Evolutionary conservation across 2,888 invertebrate genomes (phyloP).

Genomic region (Drosophila fungiperda): DNA sequence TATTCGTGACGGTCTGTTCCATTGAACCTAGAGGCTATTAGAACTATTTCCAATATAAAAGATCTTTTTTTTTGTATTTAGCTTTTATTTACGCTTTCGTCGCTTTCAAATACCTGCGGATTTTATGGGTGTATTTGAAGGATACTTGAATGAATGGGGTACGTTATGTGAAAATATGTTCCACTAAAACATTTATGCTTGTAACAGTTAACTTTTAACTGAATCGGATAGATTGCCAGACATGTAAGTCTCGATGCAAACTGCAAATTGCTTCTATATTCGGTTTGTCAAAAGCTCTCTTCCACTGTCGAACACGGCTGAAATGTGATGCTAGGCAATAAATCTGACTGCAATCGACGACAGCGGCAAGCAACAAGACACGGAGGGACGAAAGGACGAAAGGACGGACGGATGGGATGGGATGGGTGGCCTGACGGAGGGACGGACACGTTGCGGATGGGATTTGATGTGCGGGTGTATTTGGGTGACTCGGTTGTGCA

Average conservation of each 20-base stretch:
- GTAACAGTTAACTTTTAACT: constrained; percentile 1
- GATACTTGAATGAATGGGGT: background rate
- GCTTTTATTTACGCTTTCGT: background rate
- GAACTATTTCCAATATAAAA: background rate
- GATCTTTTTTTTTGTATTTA: background rate
- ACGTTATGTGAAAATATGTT: background rate
- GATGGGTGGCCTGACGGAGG: too few species aligned
- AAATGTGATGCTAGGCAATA: constrained; percentile 28
- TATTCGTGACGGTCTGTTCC: background rate
- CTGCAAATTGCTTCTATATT: constrained; percentile 11
- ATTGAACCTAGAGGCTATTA: background rate
- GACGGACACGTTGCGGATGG: background rate
- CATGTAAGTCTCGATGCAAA: background rate
- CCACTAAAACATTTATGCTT: background rate
- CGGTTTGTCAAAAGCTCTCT: constrained; percentile 24
- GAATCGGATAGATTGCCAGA: background rate
- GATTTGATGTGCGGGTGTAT: background rate
- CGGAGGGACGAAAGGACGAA: background rate
- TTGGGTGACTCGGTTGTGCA: constrained; percentile 31
- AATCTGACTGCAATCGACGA: constrained; percentile 41
- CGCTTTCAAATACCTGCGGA: background rate
- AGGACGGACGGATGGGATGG: background rate
- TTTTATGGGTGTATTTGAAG: background rate
- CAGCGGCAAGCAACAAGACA: constrained; percentile 29
- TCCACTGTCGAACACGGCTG: constrained; percentile 13